A percentile compares a stretch with the other conserved stretches of the same genome.
phyloP scores from a whole-genome alignment of 2,113 vertebrate species.

The Lepisosteus oculatus region DNA sequence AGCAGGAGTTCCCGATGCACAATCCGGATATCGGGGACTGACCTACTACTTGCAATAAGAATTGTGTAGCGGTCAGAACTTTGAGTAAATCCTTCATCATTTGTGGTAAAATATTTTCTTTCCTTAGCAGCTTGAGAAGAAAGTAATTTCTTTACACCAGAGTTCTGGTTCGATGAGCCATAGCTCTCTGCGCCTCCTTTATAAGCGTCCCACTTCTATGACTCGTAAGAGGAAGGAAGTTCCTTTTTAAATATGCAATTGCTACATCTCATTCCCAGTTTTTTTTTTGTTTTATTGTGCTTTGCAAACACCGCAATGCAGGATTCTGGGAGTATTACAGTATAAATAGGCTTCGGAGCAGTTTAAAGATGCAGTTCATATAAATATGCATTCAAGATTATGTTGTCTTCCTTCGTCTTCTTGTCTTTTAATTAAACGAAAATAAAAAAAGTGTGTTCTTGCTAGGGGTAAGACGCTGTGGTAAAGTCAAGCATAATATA shows the following conservation, averaged over 20 bases:
- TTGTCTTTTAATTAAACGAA: too few species aligned
- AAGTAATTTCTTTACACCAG: background rate
- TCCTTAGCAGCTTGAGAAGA: background rate
- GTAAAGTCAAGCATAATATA: too few species aligned
- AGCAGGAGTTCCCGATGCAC: constrained; percentile 49
- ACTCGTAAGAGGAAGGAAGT: constrained; percentile 47
- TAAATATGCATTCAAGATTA: too few species aligned
- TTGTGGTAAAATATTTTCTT: too few species aligned
- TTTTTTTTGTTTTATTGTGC: constrained; percentile 7
- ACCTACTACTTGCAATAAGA: constrained; percentile 15
- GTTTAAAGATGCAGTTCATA: background rate
- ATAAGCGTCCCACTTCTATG: constrained; percentile 46
- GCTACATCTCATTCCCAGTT: constrained; percentile 2
- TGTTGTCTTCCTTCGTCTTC: too few species aligned
- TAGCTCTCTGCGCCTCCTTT: constrained; percentile 26
- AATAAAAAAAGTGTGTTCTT: too few species aligned
- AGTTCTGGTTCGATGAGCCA: background rate
- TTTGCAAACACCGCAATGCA: too few species aligned
- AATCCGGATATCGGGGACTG: constrained; percentile 12
- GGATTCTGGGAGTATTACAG: too few species aligned
- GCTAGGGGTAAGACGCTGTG: too few species aligned
- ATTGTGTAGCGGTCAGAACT: constrained; percentile 29
- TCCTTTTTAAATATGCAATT: constrained; percentile 9
- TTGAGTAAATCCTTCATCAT: constrained; percentile 41
- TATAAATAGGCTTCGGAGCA: too few species aligned